Base-by-base conservation (phyloP, 1,140 invertebrate genomes). In the Anastatus disparis region DNA sequence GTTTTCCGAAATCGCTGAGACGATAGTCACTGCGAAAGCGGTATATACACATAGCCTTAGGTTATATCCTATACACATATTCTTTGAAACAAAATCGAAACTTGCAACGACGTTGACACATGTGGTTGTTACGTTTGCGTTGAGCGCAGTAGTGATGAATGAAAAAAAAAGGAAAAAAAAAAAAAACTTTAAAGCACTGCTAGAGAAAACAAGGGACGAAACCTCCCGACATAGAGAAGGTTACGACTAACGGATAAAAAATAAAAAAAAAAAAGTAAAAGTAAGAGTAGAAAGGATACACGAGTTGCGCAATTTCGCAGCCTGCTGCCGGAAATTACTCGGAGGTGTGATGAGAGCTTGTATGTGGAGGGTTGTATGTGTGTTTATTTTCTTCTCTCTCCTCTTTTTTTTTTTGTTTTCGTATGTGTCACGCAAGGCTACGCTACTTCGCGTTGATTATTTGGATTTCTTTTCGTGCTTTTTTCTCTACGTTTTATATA, bases 251-350 rank as follows among this genome's bases (percentile, higher is more conserved):
- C 10, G 52, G 12, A 22, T 31, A 20, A 63, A 20, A 20, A 4
- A 42, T 3, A 17, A 48, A 24, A 7, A 31, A 17, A 20, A 58
- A 50, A 63, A 29, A 17, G 12, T n/a, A n/a, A n/a, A n/a, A n/a
- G n/a, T n/a, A n/a, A n/a, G n/a, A n/a, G n/a, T 29, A 44, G 31
- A 40, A n/a, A 35, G 46, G 22, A 27, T 27, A 40, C 20, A 26
- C 22, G 48, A 62, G 44, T 31, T 20, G 48, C 20, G 52, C 71
- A 72, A 72, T 69, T 72, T 72, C 42, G 65, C n/a, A 68, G 59
- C 15, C 55, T 61, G 29, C 29, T 42, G 20, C 26, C 38, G 68
- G 68, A 70, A 70, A 70, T 70, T 70, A 29, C 20, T 40, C 29
- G 12, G n/a, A n/a, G n/a, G n/a, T n/a, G n/a, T n/a, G n/a, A n/a